Conservation (phyloP, 2,888 invertebrate genomes). For the Aproaerema taeniolella region DNA sequence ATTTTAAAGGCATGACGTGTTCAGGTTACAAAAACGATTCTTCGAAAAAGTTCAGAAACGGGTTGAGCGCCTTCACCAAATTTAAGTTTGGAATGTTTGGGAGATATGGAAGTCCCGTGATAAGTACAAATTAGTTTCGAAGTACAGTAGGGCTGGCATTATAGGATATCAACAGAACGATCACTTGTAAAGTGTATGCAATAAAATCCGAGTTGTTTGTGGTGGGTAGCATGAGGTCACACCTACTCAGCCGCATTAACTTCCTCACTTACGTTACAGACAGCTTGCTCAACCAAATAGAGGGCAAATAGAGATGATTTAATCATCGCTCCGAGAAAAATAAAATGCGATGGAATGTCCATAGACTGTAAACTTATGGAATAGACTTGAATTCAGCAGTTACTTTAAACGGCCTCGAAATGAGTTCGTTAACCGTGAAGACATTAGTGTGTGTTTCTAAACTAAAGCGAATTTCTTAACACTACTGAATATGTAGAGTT, state of each 20-base stretch:
- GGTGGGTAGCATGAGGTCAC: slow-evolving; percentile 28
- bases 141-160: too few species aligned
- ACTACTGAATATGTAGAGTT: not conserved
- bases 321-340: not conserved
- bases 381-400: too few species aligned
- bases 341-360: slow-evolving; percentile 1
- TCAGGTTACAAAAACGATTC: not conserved
- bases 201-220: not conserved
- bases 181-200: slow-evolving; percentile 1
- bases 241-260: slow-evolving; percentile 32
- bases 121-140: too few species aligned
- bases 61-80: not conserved
- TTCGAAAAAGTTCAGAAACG: not conserved
- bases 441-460: slow-evolving; percentile 3
- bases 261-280: slow-evolving; percentile 24
- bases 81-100: not conserved
- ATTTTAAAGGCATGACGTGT: not conserved
- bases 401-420: too few species aligned
- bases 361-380: too few species aligned
- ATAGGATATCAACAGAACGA: slow-evolving; percentile 1
- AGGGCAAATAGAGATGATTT: slow-evolving; percentile 5
- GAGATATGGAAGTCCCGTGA: too few species aligned
- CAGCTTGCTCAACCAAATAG: slow-evolving; percentile 5
- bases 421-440: slow-evolving; percentile 11
- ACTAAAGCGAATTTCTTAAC: slow-evolving; percentile 8